Percentiles rank a stretch among this genome's conserved stretches.
These are phyloP conservation scores for Chironomus tepperi DNA, from an alignment of 1,140 invertebrate species.

Conservation along the genomic window DNA sequence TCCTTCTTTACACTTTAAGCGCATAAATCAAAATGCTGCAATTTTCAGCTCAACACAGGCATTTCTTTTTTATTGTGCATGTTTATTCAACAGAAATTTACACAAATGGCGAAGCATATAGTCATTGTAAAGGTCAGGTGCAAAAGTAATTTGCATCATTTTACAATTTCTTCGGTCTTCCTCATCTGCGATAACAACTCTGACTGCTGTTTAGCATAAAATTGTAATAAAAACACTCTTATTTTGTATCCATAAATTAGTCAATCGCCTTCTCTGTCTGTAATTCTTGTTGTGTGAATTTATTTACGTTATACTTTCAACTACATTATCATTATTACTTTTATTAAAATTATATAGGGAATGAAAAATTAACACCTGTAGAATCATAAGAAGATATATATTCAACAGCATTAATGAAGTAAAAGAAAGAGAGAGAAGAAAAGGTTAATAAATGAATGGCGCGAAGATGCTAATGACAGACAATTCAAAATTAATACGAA, in stretches of 20 bases:
- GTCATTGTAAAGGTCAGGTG: constrained; percentile 1
- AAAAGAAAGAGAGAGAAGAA: neutral
- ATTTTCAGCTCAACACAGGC: neutral
- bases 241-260: constrained; percentile 11
- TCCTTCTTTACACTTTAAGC: neutral
- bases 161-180: neutral
- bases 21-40: constrained; percentile 2
- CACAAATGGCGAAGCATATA: neutral
- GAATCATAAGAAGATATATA: neutral
- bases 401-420: neutral
- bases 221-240: neutral
- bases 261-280: neutral
- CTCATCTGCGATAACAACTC: neutral
- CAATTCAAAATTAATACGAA: neutral
- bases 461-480: constrained; percentile 19
- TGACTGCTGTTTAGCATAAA: neutral
- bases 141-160: constrained; percentile 15
- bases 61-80: neutral
- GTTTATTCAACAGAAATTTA: neutral
- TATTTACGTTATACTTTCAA: neutral
- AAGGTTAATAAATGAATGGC: neutral
- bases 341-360: neutral
- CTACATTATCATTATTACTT: neutral
- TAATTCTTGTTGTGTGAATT: neutral
- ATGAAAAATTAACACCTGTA: constrained; percentile 19